Percentiles rank a stretch among this genome's conserved stretches.
phyloP scores from a whole-genome alignment of 2,888 invertebrate genomes.

The Luperina nickerlii region DNA sequence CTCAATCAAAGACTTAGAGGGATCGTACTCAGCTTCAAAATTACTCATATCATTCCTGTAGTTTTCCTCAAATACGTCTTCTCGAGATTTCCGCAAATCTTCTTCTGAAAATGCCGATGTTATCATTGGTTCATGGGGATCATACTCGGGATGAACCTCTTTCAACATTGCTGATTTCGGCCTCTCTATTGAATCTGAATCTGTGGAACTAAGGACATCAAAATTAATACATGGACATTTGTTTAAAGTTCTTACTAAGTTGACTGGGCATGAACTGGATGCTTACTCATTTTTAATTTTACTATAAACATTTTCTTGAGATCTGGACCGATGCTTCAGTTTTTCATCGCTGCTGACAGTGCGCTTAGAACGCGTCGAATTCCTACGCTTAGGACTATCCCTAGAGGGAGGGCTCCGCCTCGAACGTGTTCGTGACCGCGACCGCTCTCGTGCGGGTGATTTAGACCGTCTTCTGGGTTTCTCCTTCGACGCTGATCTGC shows the following conservation, averaged over 20 bases:
- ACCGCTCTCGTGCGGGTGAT: slow-evolving; percentile 74
- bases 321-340: slow-evolving; percentile 80
- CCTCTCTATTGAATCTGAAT: slow-evolving; percentile 86
- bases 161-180: slow-evolving; percentile 88
- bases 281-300: slow-evolving; percentile 87
- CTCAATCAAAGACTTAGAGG: slow-evolving; percentile 80
- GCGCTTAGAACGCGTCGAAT: slow-evolving; percentile 73
- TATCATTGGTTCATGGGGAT: slow-evolving; percentile 89
- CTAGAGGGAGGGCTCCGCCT: slow-evolving; percentile 71
- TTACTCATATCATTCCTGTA: slow-evolving; percentile 80
- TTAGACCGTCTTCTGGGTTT: slow-evolving; percentile 78
- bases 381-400: slow-evolving; percentile 64
- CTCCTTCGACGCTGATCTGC: slow-evolving; percentile 78
- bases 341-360: slow-evolving; percentile 77
- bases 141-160: slow-evolving; percentile 86
- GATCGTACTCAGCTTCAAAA: slow-evolving; percentile 78
- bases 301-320: slow-evolving; percentile 80
- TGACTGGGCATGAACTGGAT: slow-evolving; percentile 7
- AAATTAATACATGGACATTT: slow-evolving; percentile 11
- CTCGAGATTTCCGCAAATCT: slow-evolving; percentile 84
- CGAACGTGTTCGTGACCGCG: slow-evolving; percentile 71
- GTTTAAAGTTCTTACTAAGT: not conserved
- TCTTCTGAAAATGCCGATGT: slow-evolving; percentile 88
- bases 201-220: slow-evolving; percentile 80
- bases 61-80: slow-evolving; percentile 83